Evolutionary conservation across 2,888 invertebrate species (phyloP).

Genomic region (Oasisia sp.): DNA sequence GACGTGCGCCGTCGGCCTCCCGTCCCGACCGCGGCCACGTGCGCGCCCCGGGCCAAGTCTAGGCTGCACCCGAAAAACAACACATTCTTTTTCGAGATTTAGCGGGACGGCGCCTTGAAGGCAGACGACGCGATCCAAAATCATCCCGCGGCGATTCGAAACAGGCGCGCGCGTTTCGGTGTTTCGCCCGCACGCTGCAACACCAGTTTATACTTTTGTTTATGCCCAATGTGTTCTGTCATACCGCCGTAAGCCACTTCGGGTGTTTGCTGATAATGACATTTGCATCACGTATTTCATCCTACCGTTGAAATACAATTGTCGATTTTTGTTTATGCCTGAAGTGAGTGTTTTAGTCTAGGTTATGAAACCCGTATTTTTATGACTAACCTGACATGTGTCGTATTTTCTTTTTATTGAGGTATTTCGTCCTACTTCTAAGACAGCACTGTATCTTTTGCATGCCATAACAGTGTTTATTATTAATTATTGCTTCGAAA

Average conservation of each 20-base stretch:
- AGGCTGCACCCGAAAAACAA: slow-evolving; percentile 13
- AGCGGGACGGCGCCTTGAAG: not conserved
- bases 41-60: not conserved
- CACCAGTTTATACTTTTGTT: not conserved
- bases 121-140: not conserved
- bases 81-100: slow-evolving; percentile 17
- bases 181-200: too few relatives aligned
- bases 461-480: too few relatives aligned
- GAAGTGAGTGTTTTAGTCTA: too few relatives aligned
- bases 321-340: not conserved
- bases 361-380: not conserved
- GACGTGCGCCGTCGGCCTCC: not conserved
- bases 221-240: not conserved
- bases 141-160: not conserved
- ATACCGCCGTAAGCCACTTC: not conserved
- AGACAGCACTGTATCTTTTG: too few relatives aligned
- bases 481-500: too few relatives aligned
- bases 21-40: not conserved
- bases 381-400: not conserved
- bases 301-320: not conserved
- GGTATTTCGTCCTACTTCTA: too few relatives aligned
- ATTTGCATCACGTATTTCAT: not conserved
- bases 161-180: not conserved
- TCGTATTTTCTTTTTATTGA: not conserved
- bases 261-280: not conserved